Evolutionary conservation across 1,140 invertebrate genomes (phyloP), one percentile per base, ranked within the genome.

Genomic region (Plodia interpunctella): DNA sequence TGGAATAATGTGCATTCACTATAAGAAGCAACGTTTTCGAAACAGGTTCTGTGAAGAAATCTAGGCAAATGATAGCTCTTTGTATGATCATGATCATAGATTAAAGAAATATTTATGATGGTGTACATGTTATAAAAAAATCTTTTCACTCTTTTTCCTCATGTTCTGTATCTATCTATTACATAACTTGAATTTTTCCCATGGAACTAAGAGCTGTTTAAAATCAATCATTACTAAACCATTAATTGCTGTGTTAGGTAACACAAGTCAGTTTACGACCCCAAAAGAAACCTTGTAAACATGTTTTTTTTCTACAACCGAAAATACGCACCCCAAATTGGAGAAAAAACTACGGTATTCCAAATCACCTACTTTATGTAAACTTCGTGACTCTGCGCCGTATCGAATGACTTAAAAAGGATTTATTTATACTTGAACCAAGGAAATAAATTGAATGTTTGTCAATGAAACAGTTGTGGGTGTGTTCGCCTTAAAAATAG

Each of bases 401-500:
- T 89, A 89, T 89, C 87, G 84, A 85, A 87, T 87, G 84, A 79
- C 83, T 89, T 87, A 89, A 78, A 83, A 83, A 87, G 82, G 84
- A 87, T 87, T 86, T 88, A 83, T 85, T 80, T 85, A 83, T 80
- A 81, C 73, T 76, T 69, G 68, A 75, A 77, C 74, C 68, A 68
- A 66, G 62, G 73, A 73, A 78, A 79, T 83, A 76, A 80, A 78
- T 77, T 71, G 73, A 66, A 62, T 68, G 60, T 80, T 68, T 72
- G 77, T 82, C 77, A 83, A 82, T 84, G 72, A 66, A 63, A 60
- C 65, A 49, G 68, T 72, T 66, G 74, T 75, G 69, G 71, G 69
- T 63, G 68, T 64, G 71, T 57, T 25, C 13, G 63, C 55, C 65
- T 73, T 67, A 69, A 79, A 80, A 85, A 83, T 83, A 86, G 28